Conservation (phyloP, 2,797 vertebrate species). For the Kryptolebias ocellatus region DNA sequence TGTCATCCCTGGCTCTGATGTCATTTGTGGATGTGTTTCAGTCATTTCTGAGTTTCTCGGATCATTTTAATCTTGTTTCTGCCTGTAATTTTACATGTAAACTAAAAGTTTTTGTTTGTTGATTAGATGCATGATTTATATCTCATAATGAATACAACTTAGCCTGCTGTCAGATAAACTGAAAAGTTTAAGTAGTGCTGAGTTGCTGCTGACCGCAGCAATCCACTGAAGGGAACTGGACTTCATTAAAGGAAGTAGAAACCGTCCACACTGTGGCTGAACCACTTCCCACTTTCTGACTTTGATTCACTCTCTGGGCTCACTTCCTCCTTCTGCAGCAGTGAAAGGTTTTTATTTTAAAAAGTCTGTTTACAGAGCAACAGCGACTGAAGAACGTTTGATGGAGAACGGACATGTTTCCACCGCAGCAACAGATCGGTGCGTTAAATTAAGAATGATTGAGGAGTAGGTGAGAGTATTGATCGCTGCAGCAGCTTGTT, state of each 20-base stretch:
- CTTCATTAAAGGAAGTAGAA: conserved; percentile 28
- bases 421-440: conserved; percentile 19
- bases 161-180: background rate
- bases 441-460: conserved; percentile 10
- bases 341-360: too few relatives aligned
- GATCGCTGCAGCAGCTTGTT: conserved; percentile 13
- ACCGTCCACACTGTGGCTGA: background rate
- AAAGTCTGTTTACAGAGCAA: background rate
- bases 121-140: background rate
- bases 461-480: background rate
- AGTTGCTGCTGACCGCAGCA: background rate
- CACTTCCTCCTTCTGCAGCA: conserved; percentile 19
- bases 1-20: too few relatives aligned
- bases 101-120: too few relatives aligned
- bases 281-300: conserved; percentile 45
- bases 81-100: too few relatives aligned
- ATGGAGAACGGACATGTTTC: conserved; percentile 37
- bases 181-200: background rate
- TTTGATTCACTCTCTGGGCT: conserved; percentile 19
- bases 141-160: background rate
- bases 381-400: conserved; percentile 13
- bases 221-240: conserved; percentile 12
- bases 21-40: too few relatives aligned
- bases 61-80: background rate
- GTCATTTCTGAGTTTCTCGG: too few relatives aligned